A percentile compares a stretch with the other conserved stretches of the same genome.
Conservation (phyloP, 1,140 invertebrate genomes). For the Bombus terrestris region DNA sequence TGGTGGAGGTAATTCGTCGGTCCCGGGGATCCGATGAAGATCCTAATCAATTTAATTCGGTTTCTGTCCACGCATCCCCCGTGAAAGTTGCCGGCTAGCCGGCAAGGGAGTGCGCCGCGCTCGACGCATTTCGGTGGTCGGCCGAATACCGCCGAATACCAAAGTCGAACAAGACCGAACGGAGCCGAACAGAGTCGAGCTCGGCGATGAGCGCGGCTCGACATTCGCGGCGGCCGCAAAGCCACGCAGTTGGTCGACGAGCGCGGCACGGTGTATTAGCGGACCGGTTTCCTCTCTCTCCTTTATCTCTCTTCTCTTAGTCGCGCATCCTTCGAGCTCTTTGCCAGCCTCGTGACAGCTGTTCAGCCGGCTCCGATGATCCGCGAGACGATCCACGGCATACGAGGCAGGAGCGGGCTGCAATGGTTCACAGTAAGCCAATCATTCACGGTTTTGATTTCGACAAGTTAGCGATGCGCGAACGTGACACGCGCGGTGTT, state of each 20-base stretch:
- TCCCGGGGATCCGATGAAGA: constrained; percentile 25
- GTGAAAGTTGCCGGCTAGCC: constrained; percentile 19
- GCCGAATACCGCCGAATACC: constrained; percentile 13
- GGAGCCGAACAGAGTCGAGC: neutral
- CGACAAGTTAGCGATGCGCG: neutral
- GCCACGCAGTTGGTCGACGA: constrained; percentile 69
- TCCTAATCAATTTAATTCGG: constrained; percentile 46
- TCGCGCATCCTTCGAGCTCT: neutral
- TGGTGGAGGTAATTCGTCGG: constrained; percentile 3
- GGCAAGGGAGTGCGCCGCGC: constrained; percentile 15
- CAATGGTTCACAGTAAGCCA: constrained; percentile 52
- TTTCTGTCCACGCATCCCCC: constrained; percentile 34
- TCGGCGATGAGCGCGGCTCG: constrained; percentile 15
- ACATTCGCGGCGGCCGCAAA: constrained; percentile 13
- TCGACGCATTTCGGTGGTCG: neutral
- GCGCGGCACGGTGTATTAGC: constrained; percentile 56
- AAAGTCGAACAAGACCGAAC: neutral
- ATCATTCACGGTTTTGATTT: neutral
- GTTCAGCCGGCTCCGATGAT: constrained; percentile 39
- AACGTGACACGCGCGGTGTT: neutral
- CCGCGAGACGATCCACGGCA: constrained; percentile 36
- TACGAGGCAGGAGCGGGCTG: constrained; percentile 22
- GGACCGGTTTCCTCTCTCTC: constrained; percentile 16
- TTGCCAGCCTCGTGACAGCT: constrained; percentile 31
- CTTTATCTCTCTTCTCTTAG: neutral